Percentiles rank a stretch among this genome's conserved stretches.
Evolutionary conservation across 2,888 invertebrate species (phyloP).

Genomic region (Hyposoter dolosus): DNA sequence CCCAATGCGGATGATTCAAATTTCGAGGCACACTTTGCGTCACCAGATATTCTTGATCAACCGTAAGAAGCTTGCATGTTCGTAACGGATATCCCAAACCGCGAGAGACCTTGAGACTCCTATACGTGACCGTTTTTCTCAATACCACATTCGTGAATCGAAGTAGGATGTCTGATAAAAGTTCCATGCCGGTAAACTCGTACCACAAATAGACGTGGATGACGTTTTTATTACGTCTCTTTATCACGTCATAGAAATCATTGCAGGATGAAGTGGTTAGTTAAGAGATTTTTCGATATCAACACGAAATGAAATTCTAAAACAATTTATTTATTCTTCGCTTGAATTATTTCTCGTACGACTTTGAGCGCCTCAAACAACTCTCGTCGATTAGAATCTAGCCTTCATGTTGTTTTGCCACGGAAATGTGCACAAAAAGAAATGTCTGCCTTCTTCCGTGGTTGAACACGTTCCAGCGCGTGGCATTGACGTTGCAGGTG

Average conservation of each 20-base stretch:
- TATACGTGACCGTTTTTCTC: constrained; percentile 23
- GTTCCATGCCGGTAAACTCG: neutral
- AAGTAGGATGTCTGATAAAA: constrained; percentile 47
- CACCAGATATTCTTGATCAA: constrained; percentile 19
- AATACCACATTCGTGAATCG: constrained; percentile 18
- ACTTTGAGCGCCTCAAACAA: neutral
- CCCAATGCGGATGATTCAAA: neutral
- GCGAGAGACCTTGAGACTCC: constrained; percentile 36
- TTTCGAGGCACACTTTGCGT: neutral
- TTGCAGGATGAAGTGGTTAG: constrained; percentile 38
- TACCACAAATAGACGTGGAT: constrained; percentile 39
- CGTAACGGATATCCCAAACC: constrained; percentile 52
- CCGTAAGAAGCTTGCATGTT: constrained; percentile 27
- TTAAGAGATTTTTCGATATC: neutral
- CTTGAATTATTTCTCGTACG: neutral
- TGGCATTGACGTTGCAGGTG: neutral
- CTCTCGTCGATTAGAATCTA: neutral
- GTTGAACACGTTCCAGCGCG: neutral
- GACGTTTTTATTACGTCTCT: constrained; percentile 16
- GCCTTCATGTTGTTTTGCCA: neutral
- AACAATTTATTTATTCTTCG: neutral
- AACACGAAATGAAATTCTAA: neutral
- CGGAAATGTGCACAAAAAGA: neutral
- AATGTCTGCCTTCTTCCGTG: neutral
- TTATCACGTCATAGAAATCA: constrained; percentile 5